Evolutionary conservation across 2,113 vertebrate genomes (phyloP), one percentile per base, ranked within the genome.

Genomic region (Suncus etruscus): DNA sequence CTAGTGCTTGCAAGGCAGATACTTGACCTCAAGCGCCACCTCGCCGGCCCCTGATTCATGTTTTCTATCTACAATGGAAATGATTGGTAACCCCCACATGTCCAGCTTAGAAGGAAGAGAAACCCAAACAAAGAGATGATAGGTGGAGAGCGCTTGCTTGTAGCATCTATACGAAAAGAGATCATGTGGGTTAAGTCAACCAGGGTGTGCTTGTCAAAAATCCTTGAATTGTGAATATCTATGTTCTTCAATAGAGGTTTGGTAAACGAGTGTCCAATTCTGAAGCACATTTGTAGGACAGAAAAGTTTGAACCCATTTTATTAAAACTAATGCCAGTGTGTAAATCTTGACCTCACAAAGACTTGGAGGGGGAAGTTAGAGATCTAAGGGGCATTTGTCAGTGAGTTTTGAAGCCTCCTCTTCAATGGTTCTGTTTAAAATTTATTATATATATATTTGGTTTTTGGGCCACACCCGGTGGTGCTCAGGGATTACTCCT

Each of bases 201-300:
- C 94, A 95, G 93, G 94, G 94, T 72, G 74, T 96, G 96, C 89
- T 95, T 87, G n/a, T 94, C 47, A 70, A 29, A 39, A 75, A 77
- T 88, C 82, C 79, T 92, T 81, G 51, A 84, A 72, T 85, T 91
- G 39, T 92, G 90, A 94, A 48, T 93, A 95, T 87, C 95, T 95
- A 93, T 86, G 0, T 91, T 93, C 93, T 86, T 96, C 85, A 90
- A 45, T 25, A 72, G 86, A 83, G 76, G 90, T 93, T 89, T 89
- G 96, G 84, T 94, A 89, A 48, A 48, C 48, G 82, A 91, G 69
- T 79, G 90, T 93, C 91, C 3, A 7, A 58, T 95, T 80, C 80
- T 83, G 84, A 95, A 83, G 54, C 82, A 91, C 91, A 66, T 93
- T 95, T 22, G 2, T 87, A 92, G 69, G 58, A 76, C 54, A 83